Evolutionary conservation across 2,113 vertebrate species (phyloP), one percentile per base, ranked within the genome.

Genomic region (Rutilus rutilus): DNA sequence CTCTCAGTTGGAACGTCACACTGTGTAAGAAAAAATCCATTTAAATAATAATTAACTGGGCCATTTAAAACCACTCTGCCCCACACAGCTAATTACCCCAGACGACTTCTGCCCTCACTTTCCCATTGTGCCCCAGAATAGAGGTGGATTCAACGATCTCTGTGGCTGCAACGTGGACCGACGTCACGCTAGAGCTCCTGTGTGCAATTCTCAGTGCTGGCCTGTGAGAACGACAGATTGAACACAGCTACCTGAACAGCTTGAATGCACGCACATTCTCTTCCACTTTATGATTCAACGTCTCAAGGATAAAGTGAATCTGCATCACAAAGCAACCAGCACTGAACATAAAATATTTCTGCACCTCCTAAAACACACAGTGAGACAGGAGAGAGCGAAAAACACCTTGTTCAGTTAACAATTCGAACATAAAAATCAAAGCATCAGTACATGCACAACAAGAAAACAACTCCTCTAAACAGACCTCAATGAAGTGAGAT

Each of bases 21-120:
- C 86, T 77, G 90, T 85, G 80, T 85, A 82, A 90, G 86, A 87
- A 82, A 89, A 87, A 87, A 88, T 69, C 87, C 60, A 92, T 92
- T 94, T 93, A 93, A 94, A 94, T 93, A 94, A 95, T 93, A 95
- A 95, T 94, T 94, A 93, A 91, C 93, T 90, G 88, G 89, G 86
- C 92, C 91, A 93, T 94, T 95, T 90, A 88, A 95, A 94, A 92
- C 80, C 60, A 90, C 90, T 92, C 88, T 91, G 93, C 87, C 93
- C 94, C 91, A 95, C 93, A 92, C 91, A 91, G 91, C 93, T 93
- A 93, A 95, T 95, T 94, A 95, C 92, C 92, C 89, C 92, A 90
- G 88, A 88, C 92, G 90, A 92, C 93, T 91, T 92, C 91, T 91
- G 90, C 91, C 90, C 92, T 92, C 91, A 90, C 85, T 89, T 90